Conservation (phyloP, 2,113 vertebrate species). For the Pygoscelis antarcticus region DNA sequence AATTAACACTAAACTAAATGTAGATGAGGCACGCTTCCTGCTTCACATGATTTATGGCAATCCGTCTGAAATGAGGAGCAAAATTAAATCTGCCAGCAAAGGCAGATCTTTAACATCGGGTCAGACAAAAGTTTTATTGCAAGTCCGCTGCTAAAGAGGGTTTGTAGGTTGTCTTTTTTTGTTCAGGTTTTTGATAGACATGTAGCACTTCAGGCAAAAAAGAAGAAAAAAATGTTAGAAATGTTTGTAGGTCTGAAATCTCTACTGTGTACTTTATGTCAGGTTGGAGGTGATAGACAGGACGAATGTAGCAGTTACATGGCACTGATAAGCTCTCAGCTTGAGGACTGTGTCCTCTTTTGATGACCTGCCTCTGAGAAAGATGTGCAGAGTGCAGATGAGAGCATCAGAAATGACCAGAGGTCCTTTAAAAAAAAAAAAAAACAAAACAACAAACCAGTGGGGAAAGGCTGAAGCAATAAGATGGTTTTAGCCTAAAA, state of each 20-base stretch:
- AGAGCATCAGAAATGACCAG: not conserved
- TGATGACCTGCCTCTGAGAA: slow-evolving; percentile 26
- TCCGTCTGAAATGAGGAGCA: slow-evolving; percentile 2
- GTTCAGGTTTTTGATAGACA: not conserved
- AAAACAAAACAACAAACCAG: not conserved
- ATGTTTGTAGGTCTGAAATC: not conserved
- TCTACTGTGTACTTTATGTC: not conserved
- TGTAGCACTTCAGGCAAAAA: not conserved
- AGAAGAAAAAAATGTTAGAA: not conserved
- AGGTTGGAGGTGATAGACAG: slow-evolving; percentile 20
- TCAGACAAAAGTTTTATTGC: not conserved
- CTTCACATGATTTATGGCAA: slow-evolving; percentile 41
- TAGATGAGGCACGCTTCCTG: slow-evolving; percentile 62
- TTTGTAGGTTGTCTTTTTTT: not conserved
- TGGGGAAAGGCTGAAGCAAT: not conserved
- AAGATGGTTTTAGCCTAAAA: not conserved
- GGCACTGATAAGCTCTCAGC: slow-evolving; percentile 30
- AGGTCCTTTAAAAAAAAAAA: not conserved
- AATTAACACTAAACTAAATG: slow-evolving; percentile 60
- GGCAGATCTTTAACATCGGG: not conserved
- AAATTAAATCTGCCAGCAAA: slow-evolving; percentile 31
- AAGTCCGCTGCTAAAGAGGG: not conserved
- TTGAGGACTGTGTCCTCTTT: not conserved
- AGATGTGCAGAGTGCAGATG: not conserved
- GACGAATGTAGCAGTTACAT: not conserved